Base-by-base conservation (phyloP, 2,797 vertebrate species). In the Morus bassanus region DNA sequence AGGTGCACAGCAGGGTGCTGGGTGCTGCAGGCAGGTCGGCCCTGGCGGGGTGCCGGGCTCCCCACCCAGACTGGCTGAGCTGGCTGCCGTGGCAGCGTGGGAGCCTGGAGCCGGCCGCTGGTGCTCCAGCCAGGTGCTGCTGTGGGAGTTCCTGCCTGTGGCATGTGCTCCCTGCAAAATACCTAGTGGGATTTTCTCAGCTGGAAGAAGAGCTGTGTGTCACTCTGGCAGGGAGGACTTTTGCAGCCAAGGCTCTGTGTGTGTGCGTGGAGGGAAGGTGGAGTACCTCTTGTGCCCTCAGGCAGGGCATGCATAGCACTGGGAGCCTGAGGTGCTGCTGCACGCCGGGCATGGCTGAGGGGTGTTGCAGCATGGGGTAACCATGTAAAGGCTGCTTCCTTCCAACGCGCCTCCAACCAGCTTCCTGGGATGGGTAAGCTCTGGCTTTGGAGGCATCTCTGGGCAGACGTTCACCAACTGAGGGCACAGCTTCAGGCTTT, bases 31-130 rank as follows among this genome's bases (percentile, higher is more conserved):
- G 93, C 18, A 0, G 35, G 46, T 41, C 1, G 31, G 63, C 4
- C 6, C 84, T 94, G 92, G 90, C 77, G 0, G 10, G 59, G 43
- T 82, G 87, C 94, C 53, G 39, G n/a, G 53, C n/a, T 94, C 92
- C 83, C 88, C 95, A 91, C 90, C 85, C 93, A 86, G 74, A 72
- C 88, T 61, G 90, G 80, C 90, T 80, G 79, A 37, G 93, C 94
- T 37, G 93, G 85, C 78, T 92, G 77, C 80, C 3, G 2, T 2
- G 6, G 70, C 5, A 2, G 91, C 35, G 27, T 90, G 93, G 94
- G 93, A 94, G 95, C 93, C 65, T 4, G 1, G 5, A 61, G 73
- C 46, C 14, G n/a, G 75, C 80, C 17, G 18, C 45, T 2, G 3
- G 23, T 18, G 69, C 85, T 59, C 13, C 88, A 85, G 68, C 91